These are phyloP conservation scores for Platichthys flesus DNA, from an alignment of 2,113 vertebrate species.

Conservation along the genomic window DNA sequence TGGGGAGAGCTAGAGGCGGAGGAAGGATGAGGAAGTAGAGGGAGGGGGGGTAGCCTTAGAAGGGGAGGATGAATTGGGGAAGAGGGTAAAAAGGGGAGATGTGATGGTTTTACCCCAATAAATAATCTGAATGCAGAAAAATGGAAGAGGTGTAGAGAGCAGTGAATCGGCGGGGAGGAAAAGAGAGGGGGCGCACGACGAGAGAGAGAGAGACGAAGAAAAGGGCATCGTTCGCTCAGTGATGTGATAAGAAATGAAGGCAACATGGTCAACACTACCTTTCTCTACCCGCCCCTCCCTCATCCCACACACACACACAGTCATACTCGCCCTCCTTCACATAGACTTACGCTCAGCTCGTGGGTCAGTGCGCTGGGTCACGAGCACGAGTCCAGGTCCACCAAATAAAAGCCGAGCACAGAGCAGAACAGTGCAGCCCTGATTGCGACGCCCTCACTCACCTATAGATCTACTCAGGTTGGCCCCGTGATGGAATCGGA, in stretches of 20 bases:
- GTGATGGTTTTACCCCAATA: constrained; percentile 28
- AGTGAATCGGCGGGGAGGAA: too few relatives aligned
- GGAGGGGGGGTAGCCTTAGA: constrained; percentile 4
- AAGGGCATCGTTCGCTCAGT: constrained; percentile 49
- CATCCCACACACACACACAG: constrained; percentile 18
- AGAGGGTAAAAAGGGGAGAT: constrained; percentile 7
- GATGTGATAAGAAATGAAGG: constrained; percentile 69
- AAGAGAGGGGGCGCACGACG: too few relatives aligned
- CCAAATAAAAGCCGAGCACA: constrained; percentile 19
- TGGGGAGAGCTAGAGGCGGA: constrained; percentile 10
- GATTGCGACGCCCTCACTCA: constrained; percentile 4
- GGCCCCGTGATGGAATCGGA: constrained; percentile 13
- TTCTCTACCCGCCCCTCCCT: constrained; percentile 9
- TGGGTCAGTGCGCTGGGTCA: constrained; percentile 56
- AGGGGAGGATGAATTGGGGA: constrained; percentile 21
- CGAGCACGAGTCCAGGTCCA: constrained; percentile 38
- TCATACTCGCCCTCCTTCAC: constrained; percentile 19
- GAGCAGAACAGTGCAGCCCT: constrained; percentile 9
- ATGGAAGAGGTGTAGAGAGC: background rate
- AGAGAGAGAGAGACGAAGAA: constrained; percentile 42
- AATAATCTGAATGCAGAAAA: constrained; percentile 40
- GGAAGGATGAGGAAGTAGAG: constrained; percentile 1
- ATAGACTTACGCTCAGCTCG: constrained; percentile 39
- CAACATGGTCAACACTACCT: constrained; percentile 46
- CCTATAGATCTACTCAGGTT: constrained; percentile 22